Conservation (phyloP, 2,888 invertebrate genomes). For the Prosopocoilus inquinatus region DNA sequence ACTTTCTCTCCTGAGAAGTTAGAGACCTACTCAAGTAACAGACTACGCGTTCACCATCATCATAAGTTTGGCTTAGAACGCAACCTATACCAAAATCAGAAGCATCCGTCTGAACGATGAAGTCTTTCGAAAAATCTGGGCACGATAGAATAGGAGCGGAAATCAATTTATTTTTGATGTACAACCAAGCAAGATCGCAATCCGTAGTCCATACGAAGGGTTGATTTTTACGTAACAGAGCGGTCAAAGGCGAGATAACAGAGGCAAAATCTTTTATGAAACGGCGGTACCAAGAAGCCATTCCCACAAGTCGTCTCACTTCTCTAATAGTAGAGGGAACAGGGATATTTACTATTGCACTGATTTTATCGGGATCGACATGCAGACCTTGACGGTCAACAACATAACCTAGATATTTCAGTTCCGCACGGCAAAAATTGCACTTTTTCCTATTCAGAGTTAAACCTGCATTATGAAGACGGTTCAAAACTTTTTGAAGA, state of each 20-base stretch:
- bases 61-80: slow-evolving; percentile 14
- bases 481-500: slow-evolving; percentile 18
- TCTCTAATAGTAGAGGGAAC: slow-evolving; percentile 26
- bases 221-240: slow-evolving; percentile 15
- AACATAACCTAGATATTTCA: slow-evolving; percentile 35
- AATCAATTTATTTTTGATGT: slow-evolving; percentile 23
- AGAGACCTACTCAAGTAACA: slow-evolving; percentile 22
- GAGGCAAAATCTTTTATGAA: slow-evolving; percentile 23
- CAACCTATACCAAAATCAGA: slow-evolving; percentile 21
- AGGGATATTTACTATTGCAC: slow-evolving; percentile 27
- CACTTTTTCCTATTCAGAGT: slow-evolving; percentile 29
- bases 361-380: slow-evolving; percentile 27
- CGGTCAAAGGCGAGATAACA: slow-evolving; percentile 16
- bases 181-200: slow-evolving; percentile 17
- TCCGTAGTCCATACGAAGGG: slow-evolving; percentile 24
- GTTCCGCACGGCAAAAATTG: slow-evolving; percentile 19
- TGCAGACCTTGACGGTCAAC: slow-evolving; percentile 27
- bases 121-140: slow-evolving; percentile 28
- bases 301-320: slow-evolving; percentile 33
- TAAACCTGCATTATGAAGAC: slow-evolving; percentile 22
- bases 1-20: slow-evolving; percentile 20
- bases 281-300: slow-evolving; percentile 35
- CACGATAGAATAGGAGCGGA: slow-evolving; percentile 27
- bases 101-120: slow-evolving; percentile 22
- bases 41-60: slow-evolving; percentile 26